A percentile compares a stretch with the other conserved stretches of the same genome.
Evolutionary conservation across 2,888 invertebrate species (phyloP).

Genomic region (Drosophila buzzatii): DNA sequence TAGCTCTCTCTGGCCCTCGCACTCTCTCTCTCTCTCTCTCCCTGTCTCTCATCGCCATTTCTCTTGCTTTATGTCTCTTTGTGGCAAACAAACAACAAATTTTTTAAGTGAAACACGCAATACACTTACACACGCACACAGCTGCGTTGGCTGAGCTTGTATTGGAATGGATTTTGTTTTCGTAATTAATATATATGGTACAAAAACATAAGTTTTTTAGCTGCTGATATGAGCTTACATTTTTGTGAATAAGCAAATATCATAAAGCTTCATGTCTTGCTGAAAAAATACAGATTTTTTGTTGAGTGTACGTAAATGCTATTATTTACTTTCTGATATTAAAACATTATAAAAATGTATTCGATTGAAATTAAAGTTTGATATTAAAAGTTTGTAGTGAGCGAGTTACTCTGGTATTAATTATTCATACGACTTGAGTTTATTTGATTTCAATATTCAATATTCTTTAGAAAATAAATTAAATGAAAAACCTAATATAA

Average conservation of each 20-base stretch:
- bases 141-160: conserved; percentile 12
- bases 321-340: too few species aligned
- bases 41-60: conserved; percentile 1
- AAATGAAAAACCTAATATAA: too few species aligned
- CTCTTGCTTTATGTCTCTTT: conserved; percentile 38
- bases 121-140: conserved; percentile 10
- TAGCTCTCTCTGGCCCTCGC: background rate
- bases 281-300: too few species aligned
- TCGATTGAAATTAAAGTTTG: too few species aligned
- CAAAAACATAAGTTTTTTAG: background rate
- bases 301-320: too few species aligned
- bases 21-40: background rate
- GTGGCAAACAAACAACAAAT: conserved; percentile 59
- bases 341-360: too few species aligned
- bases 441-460: too few species aligned
- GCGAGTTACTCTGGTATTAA: background rate
- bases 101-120: conserved; percentile 40
- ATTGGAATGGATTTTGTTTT: conserved; percentile 28
- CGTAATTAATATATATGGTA: conserved; percentile 38
- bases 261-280: too few species aligned
- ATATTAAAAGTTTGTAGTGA: background rate
- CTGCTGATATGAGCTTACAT: too few species aligned
- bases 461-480: too few species aligned
- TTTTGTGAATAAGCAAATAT: too few species aligned
- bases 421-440: too few species aligned